Evolutionary conservation across 30 jellyfish, hydroid and myxozoan species (phyloP), one percentile per base, ranked within the genome.

Genomic region (Hydractinia symbiolongicarpus): DNA sequence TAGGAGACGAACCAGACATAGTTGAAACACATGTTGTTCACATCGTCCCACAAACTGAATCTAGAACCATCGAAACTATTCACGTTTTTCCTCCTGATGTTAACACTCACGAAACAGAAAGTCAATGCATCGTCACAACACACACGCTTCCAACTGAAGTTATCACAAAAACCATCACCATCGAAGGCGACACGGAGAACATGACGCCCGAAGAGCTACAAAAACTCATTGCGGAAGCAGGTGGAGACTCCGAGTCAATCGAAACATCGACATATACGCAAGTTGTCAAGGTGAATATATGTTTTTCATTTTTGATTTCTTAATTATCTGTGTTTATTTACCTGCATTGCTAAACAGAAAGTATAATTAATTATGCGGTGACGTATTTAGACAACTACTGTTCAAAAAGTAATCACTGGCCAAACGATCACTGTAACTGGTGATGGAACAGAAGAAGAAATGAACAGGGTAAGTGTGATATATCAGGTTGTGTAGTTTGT

Each of bases 141-240:
- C 66, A 49, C 67, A 9, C 21, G 50, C 87, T 72, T 5, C 81
- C 89, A 9, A 51, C 89, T 4, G 88, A 81, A 54, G 61, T 68
- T 9, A 72, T 81, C 51, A 81, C 89, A 1, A 53, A 71, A 67
- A 81, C 89, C 8, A 72, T 81, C 16, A 72, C 67, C 40, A 67
- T 67, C 57, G 89, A 81, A 14, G 78, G 86, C 14, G 89, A 81
- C 50, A 52, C 14, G n/a, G 40, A 44, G 15, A 17, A 54, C 40
- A 19, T 79, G 14, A 61, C 87, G 10, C 74, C 61, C 11, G 87
- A 79, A 50, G 81, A 77, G 60, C 53, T 77, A 7, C 83, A 79
- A 54, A 30, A 69, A 13, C 11, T 67, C 53, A 9, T 79, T 4
- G 68, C 4, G 14, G 64, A 44, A 61, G 55, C 62, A 13, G 83